phyloP scores from a whole-genome alignment of 2,113 vertebrate genomes.

The Lethenteron reissneri region DNA sequence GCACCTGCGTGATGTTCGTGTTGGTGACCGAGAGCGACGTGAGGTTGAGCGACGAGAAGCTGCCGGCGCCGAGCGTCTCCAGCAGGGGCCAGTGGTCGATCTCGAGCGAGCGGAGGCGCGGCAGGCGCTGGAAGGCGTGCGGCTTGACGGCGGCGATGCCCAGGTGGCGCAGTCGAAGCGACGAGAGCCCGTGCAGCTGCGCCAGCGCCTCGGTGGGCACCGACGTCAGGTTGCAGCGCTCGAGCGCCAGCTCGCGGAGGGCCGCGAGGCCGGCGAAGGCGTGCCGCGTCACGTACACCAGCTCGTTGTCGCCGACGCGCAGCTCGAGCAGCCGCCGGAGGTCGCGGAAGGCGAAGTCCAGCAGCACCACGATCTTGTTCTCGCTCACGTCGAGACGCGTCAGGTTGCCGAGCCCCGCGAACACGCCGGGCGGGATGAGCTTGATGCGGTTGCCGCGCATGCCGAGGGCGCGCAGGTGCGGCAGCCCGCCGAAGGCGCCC shows the following conservation, averaged over 20 bases:
- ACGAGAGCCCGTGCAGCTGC: slow-evolving; percentile 54
- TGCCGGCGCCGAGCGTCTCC: slow-evolving; percentile 53
- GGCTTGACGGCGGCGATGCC: slow-evolving; percentile 53
- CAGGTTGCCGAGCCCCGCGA: slow-evolving; percentile 59
- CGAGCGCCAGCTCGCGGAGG: slow-evolving; percentile 59
- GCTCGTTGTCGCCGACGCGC: slow-evolving; percentile 77
- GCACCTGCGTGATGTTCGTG: slow-evolving; percentile 77
- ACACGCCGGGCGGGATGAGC: slow-evolving; percentile 65
- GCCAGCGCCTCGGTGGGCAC: slow-evolving; percentile 65
- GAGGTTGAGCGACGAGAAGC: slow-evolving; percentile 71
- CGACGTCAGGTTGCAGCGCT: slow-evolving; percentile 77
- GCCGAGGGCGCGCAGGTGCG: slow-evolving; percentile 41
- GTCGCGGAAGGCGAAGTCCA: slow-evolving; percentile 83
- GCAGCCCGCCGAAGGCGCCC: slow-evolving; percentile 55
- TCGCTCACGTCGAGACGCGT: slow-evolving; percentile 75
- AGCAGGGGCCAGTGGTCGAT: slow-evolving; percentile 77
- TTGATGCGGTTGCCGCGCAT: slow-evolving; percentile 69
- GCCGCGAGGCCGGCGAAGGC: slow-evolving; percentile 64
- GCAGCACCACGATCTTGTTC: slow-evolving; percentile 77
- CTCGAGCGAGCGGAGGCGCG: slow-evolving; percentile 51
- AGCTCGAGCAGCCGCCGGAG: slow-evolving; percentile 46
- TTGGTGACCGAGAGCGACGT: slow-evolving; percentile 75
- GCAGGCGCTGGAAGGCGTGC: slow-evolving; percentile 58
- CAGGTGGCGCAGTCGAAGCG: slow-evolving; percentile 61
- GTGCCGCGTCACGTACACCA: slow-evolving; percentile 82